Evolutionary conservation across 2,113 vertebrate genomes (phyloP), one percentile per base, ranked within the genome.

Genomic region (Falcunculus frontatus): DNA sequence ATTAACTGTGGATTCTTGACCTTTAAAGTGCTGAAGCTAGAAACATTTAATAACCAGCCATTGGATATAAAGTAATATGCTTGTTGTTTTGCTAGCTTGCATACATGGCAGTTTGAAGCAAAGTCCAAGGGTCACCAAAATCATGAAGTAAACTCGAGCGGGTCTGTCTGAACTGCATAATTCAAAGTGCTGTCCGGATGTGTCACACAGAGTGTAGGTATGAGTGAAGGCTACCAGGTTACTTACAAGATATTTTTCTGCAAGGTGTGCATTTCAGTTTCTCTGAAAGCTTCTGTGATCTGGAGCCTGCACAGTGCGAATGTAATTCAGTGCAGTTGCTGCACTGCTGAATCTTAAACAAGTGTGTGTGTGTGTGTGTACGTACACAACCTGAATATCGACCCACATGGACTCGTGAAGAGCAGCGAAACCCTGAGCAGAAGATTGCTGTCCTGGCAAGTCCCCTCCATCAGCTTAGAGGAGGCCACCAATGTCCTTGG

Each of bases 1-100:
- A 92, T 96, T 96, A 95, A 91, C 76, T 85, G 52, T 95, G 92
- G 89, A 91, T 97, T 96, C 65, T 94, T 96, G 96, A 97, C 96
- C 95, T 96, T 85, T 96, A 86, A 96, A 91, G 47, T 92, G 73
- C 84, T 57, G 69, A 86, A 96, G 76, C 49, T 90, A 68, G 88
- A 94, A 75, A 70, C 32, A 23, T 92, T 93, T 93, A 95, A 96
- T 90, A 94, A 93, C 62, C 86, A 62, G 64, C 64, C 69, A 53
- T 49, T 84, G 88, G 92, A 96, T 84, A 87, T 93, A 89, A 94
- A 89, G 83, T 93, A 94, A 96, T 96, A 91, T 33, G 53, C 65
- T 44, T 70, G 76, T 72, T 84, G 83, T 93, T 97, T 96, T 84
- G 93, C 92, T 93, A 41, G 92, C 65, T 84, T 89, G 86, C 90